A percentile compares a stretch with the other conserved stretches of the same genome.
These are phyloP conservation scores for Hetaerina americana DNA, from an alignment of 1,140 invertebrate genomes.

Conservation along the genomic window DNA sequence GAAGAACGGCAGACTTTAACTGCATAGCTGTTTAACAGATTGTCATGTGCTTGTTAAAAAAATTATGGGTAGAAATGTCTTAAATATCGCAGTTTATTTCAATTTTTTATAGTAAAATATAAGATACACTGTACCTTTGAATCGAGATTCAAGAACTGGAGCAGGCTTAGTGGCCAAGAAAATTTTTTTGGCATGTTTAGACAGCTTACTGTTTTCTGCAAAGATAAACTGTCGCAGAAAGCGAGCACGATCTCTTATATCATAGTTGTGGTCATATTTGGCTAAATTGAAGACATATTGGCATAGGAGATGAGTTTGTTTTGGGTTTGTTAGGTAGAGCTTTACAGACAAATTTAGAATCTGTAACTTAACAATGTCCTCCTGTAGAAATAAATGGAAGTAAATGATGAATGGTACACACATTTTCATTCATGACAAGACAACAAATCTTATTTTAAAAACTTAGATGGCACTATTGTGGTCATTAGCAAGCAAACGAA, in stretches of 20 bases:
- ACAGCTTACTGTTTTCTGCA: constrained; percentile 41
- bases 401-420: too few species aligned
- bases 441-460: too few species aligned
- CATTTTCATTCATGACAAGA: too few species aligned
- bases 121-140: constrained; percentile 38
- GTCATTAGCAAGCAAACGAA: background rate
- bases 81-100: background rate
- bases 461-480: too few species aligned
- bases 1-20: too few species aligned
- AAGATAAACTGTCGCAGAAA: constrained; percentile 74
- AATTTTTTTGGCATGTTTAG: constrained; percentile 63
- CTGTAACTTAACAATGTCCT: constrained; percentile 94
- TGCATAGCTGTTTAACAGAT: constrained; percentile 4
- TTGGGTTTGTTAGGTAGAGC: constrained; percentile 75
- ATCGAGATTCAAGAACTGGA: constrained; percentile 59
- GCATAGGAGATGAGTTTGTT: constrained; percentile 75
- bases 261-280: constrained; percentile 96
- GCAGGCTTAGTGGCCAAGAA: constrained; percentile 89
- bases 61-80: background rate
- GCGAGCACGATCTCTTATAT: constrained; percentile 87
- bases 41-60: background rate
- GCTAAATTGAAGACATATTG: constrained; percentile 94
- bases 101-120: background rate
- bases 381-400: constrained; percentile 36
- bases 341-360: constrained; percentile 91